These are phyloP conservation scores for Dynastes hyllus DNA, from an alignment of 2,888 invertebrate genomes.

Conservation along the genomic window DNA sequence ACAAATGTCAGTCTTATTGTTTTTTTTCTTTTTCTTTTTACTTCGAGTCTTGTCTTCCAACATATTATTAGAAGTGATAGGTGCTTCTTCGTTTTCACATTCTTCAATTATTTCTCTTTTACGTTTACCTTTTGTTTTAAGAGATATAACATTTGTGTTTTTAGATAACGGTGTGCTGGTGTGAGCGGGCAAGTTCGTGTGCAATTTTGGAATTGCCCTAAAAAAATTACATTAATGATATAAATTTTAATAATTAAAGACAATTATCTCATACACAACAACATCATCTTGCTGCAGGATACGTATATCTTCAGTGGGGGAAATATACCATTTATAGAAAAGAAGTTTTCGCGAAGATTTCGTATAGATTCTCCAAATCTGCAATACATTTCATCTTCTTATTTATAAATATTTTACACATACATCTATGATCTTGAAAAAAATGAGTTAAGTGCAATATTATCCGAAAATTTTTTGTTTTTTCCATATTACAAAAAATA, in stretches of 20 bases:
- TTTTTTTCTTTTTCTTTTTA: constrained; percentile 36
- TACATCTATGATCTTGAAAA: constrained; percentile 54
- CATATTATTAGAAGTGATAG: background rate
- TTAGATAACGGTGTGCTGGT: constrained; percentile 23
- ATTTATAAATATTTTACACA: constrained; percentile 55
- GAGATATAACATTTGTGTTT: background rate
- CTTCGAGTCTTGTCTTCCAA: background rate
- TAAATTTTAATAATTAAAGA: background rate
- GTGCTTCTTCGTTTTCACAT: background rate
- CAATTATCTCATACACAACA: constrained; percentile 55
- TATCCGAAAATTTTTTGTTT: constrained; percentile 49
- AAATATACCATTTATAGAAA: constrained; percentile 65
- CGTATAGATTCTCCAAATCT: constrained; percentile 64
- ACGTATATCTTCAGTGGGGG: constrained; percentile 67
- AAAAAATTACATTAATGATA: background rate
- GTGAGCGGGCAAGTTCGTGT: background rate
- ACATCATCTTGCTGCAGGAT: constrained; percentile 60
- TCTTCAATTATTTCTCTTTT: background rate
- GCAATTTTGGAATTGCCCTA: constrained; percentile 11
- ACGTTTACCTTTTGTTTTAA: constrained; percentile 5
- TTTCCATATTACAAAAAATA: background rate
- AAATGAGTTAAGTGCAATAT: constrained; percentile 52
- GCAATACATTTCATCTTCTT: constrained; percentile 58
- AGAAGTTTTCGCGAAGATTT: constrained; percentile 65
- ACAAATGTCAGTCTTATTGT: background rate